A percentile compares a stretch with the other conserved stretches of the same genome.
These are phyloP conservation scores for Steatocranus sp. DNA, from an alignment of 2,797 vertebrate genomes.

Conservation along the genomic window DNA sequence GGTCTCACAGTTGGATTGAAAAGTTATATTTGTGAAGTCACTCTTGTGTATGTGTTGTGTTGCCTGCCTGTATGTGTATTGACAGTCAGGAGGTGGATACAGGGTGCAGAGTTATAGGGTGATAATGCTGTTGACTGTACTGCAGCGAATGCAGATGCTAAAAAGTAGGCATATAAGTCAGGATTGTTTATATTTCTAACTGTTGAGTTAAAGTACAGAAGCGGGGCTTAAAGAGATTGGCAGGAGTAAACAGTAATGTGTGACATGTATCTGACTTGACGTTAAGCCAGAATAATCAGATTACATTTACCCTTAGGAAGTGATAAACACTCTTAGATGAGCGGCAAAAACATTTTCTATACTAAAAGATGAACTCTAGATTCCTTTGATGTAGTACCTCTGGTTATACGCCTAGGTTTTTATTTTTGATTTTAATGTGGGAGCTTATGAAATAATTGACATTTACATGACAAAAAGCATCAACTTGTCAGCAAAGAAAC, in stretches of 20 bases:
- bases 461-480: not conserved
- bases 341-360: not conserved
- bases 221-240: not conserved
- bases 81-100: accelerated
- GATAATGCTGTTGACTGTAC: not conserved
- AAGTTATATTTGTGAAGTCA: not conserved
- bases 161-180: not conserved
- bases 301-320: constrained; percentile 4
- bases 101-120: not conserved
- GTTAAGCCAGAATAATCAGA: constrained; percentile 30
- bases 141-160: not conserved
- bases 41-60: accelerated
- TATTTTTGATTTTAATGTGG: not conserved
- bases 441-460: not conserved
- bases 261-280: not conserved
- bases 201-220: not conserved
- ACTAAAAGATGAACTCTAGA: not conserved
- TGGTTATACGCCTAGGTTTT: not conserved
- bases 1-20: not conserved
- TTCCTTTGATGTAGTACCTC: not conserved
- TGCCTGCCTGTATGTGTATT: not conserved
- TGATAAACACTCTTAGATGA: not conserved
- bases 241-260: not conserved
- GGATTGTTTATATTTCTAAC: not conserved
- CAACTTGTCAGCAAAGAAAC: not conserved